These are phyloP conservation scores for Papilio polytes DNA, from an alignment of 1,140 invertebrate species.

Conservation along the genomic window DNA sequence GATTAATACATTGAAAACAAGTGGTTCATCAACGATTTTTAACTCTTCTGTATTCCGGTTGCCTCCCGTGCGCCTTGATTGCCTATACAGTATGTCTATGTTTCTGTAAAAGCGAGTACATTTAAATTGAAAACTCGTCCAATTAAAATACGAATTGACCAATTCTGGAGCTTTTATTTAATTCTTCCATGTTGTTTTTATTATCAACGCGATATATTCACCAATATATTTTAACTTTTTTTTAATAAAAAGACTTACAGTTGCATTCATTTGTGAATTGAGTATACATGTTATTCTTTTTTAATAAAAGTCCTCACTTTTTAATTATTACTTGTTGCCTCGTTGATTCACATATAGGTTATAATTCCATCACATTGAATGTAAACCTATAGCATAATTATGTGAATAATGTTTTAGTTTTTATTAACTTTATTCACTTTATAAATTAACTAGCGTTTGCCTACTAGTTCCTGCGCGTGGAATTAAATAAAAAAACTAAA, in stretches of 20 bases:
- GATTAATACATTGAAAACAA: background rate
- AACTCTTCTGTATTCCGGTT: constrained; percentile 14
- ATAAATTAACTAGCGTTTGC: too few relatives aligned
- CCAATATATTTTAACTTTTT: background rate
- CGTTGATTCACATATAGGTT: background rate
- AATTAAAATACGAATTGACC: constrained; percentile 7
- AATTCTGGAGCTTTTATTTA: background rate
- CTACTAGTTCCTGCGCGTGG: too few relatives aligned
- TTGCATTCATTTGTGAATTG: background rate
- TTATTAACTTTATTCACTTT: too few relatives aligned
- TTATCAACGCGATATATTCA: background rate
- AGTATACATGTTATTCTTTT: background rate
- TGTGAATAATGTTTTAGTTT: too few relatives aligned
- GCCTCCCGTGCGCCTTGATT: background rate
- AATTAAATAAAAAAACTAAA: too few relatives aligned
- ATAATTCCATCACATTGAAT: too few relatives aligned
- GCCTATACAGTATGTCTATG: constrained; percentile 4
- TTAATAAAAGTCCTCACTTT: too few relatives aligned
- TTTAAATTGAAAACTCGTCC: constrained; percentile 11
- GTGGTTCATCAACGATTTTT: background rate
- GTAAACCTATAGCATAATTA: too few relatives aligned
- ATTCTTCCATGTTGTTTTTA: background rate
- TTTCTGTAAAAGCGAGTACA: constrained; percentile 7
- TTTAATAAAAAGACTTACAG: background rate
- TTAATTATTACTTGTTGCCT: too few relatives aligned